phyloP scores from a whole-genome alignment of 1,140 invertebrate genomes.

The Paraescarpia echinospica region DNA sequence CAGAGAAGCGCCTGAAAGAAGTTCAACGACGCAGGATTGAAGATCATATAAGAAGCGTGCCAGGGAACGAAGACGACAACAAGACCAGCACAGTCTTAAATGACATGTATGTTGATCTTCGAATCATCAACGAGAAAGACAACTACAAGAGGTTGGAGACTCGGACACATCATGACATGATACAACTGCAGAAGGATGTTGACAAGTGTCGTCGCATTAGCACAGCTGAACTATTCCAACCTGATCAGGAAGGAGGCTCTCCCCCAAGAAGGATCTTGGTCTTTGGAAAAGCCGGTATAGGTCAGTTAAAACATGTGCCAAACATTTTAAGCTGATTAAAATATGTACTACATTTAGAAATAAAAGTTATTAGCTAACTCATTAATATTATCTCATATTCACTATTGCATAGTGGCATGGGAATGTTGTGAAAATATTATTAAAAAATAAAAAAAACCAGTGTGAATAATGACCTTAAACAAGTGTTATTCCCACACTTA shows the following conservation, averaged over 20 bases:
- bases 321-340: no score
- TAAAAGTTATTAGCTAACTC: no score
- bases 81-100: not conserved
- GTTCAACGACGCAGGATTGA: not conserved
- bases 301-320: no score
- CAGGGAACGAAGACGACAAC: not conserved
- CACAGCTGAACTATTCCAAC: not conserved
- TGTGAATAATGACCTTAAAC: no score
- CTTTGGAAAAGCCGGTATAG: not conserved
- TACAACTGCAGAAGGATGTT: not conserved
- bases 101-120: not conserved
- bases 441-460: no score
- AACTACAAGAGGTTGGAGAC: not conserved
- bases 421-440: no score
- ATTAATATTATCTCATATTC: no score
- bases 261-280: not conserved
- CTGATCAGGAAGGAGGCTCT: not conserved
- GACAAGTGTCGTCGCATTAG: not conserved
- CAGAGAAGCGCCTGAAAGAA: not conserved
- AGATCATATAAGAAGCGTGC: not conserved
- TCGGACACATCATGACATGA: not conserved
- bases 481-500: no score
- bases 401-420: no score
- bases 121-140: not conserved
- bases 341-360: no score